These are phyloP conservation scores for Mionectes macconnelli DNA, from an alignment of 2,113 vertebrate species.

Conservation along the genomic window DNA sequence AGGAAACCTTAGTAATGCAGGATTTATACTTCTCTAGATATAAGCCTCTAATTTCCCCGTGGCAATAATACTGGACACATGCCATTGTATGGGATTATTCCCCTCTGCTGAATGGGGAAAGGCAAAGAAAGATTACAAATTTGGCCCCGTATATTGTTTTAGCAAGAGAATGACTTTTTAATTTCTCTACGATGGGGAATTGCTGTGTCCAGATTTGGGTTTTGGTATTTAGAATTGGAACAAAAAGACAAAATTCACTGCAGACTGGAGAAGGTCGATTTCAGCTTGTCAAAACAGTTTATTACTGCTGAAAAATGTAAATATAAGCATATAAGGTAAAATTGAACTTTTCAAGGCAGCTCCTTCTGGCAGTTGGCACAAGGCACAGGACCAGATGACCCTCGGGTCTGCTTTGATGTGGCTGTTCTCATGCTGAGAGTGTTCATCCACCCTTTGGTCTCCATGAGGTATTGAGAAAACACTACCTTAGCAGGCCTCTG, in stretches of 20 bases:
- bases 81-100: neutral
- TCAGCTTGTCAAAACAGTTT: neutral
- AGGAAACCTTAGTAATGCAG: neutral
- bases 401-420: neutral
- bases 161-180: neutral
- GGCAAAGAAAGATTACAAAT: neutral
- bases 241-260: neutral
- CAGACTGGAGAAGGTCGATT: neutral
- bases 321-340: neutral
- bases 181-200: neutral
- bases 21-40: neutral
- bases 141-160: neutral
- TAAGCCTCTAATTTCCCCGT: neutral
- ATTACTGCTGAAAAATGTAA: neutral
- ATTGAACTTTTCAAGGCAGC: neutral
- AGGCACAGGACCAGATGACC: neutral
- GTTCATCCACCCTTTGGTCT: neutral
- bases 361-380: neutral
- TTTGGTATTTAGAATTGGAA: neutral
- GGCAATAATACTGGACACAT: neutral
- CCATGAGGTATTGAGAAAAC: neutral
- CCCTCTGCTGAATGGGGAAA: neutral
- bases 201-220: neutral
- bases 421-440: neutral
- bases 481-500: neutral